These are phyloP conservation scores for Cantharis nigra DNA, from an alignment of 2,888 invertebrate genomes.

Conservation along the genomic window DNA sequence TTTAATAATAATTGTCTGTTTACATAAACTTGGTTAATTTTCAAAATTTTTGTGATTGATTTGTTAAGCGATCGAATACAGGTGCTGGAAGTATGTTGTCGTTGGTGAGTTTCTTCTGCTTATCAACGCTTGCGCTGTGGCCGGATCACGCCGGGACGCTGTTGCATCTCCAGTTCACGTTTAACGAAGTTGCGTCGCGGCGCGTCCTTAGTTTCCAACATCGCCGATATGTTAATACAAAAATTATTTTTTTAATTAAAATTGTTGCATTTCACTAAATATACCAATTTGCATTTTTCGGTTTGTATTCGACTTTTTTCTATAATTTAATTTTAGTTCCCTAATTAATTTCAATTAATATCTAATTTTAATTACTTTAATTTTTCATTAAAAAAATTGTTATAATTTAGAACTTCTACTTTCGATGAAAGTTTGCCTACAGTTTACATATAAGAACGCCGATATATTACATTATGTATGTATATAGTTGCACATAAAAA, in stretches of 20 bases:
- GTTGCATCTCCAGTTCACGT: slow-evolving; percentile 51
- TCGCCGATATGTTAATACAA: slow-evolving; percentile 23
- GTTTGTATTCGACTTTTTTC: background rate
- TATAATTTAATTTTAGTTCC: background rate
- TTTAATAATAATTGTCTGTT: background rate
- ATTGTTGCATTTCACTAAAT: background rate
- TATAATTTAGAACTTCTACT: background rate
- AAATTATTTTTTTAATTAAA: slow-evolving; percentile 2
- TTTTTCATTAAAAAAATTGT: background rate
- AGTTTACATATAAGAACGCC: background rate
- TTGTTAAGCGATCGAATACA: slow-evolving; percentile 22
- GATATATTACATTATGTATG: too few relatives aligned
- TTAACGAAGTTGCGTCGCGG: slow-evolving; percentile 36
- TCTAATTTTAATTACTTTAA: background rate
- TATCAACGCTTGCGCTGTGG: slow-evolving; percentile 36
- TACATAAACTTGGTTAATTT: background rate
- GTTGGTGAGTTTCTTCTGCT: slow-evolving; percentile 23
- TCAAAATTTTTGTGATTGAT: slow-evolving; percentile 22
- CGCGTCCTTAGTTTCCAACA: slow-evolving; percentile 26
- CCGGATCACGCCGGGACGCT: slow-evolving; percentile 47
- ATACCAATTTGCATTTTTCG: background rate
- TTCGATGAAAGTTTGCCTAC: background rate
- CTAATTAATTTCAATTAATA: background rate
- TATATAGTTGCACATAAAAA: background rate
- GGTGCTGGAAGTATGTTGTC: slow-evolving; percentile 20